Conservation (phyloP, 1,140 invertebrate genomes). For the Drosophila bocqueti region DNA sequence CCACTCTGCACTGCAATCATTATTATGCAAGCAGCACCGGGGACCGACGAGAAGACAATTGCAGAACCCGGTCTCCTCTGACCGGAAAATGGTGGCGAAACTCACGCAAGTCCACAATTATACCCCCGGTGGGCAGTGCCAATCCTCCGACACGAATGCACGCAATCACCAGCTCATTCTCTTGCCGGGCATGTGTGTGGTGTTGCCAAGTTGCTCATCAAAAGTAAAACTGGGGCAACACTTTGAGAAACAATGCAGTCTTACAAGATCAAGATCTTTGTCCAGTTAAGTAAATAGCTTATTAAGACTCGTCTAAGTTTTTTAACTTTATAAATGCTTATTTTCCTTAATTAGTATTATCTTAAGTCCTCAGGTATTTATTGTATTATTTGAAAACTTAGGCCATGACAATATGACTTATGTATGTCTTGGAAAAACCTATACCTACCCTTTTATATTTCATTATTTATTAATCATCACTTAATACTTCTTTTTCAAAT, state of each 20-base stretch:
- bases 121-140: conserved; percentile 28
- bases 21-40: conserved; percentile 55
- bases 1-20: conserved; percentile 41
- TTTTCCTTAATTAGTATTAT: not conserved
- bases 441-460: no score
- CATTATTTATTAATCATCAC: no score
- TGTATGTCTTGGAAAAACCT: no score
- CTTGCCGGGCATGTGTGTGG: conserved; percentile 21
- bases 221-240: conserved; percentile 8
- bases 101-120: conserved; percentile 40
- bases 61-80: conserved; percentile 13
- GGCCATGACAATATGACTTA: no score
- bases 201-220: conserved; percentile 11
- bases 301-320: not conserved
- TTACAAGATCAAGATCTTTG: not conserved
- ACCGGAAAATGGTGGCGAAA: conserved; percentile 22
- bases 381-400: no score
- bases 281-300: not conserved
- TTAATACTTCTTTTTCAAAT: no score
- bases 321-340: not conserved
- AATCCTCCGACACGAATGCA: conserved; percentile 51
- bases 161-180: conserved; percentile 52
- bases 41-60: conserved; percentile 36
- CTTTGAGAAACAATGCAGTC: not conserved
- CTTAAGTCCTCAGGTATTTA: no score